Evolutionary conservation across 2,113 vertebrate genomes (phyloP), one percentile per base, ranked within the genome.

Genomic region (Tetraodon nigroviridis): DNA sequence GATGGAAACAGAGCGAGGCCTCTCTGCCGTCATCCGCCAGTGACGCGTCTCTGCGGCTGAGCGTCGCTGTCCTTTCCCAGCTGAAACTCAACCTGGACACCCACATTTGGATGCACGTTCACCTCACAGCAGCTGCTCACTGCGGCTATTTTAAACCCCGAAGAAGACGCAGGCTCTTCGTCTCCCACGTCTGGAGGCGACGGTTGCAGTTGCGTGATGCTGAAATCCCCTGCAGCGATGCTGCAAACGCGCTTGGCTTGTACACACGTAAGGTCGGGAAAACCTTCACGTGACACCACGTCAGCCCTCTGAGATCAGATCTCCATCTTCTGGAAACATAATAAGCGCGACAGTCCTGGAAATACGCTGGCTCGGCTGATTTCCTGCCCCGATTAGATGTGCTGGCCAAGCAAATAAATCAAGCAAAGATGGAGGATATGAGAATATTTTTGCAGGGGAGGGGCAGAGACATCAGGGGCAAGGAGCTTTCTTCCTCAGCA

Each of bases 401-500:
- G 64, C 15, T 22, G 29, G 44, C 51, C 24, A 67, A 76, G 54
- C 27, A 84, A 76, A 79, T 75, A 75, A 71, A 75, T 75, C 63
- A 62, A 15, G 17, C 18, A 17, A 11, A 61, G 57, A 72, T 5
- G 59, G 21, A 62, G 63, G 17, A 65, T 19, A 69, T 63, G 29
- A 79, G 57, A 71, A 72, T 13, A 82, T 67, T 50, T 11, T 48
- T 58, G 20, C 20, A 47, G 50, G 27, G 57, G 27, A 63, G 22
- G 22, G 20, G 22, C 7, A 71, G 62, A 64, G 65, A 78, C 57
- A 45, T 67, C 70, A 79, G 44, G 65, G 21, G 37, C 6, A 21
- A 68, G 63, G 29, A 58, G 29, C n/a, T 61, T 69, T 73, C 54
- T 73, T 66, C 6, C 61, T 2, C 0, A 61, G 59, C 7, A 16